Conservation (phyloP, 2,797 vertebrate species). For the Tangara arthus region DNA sequence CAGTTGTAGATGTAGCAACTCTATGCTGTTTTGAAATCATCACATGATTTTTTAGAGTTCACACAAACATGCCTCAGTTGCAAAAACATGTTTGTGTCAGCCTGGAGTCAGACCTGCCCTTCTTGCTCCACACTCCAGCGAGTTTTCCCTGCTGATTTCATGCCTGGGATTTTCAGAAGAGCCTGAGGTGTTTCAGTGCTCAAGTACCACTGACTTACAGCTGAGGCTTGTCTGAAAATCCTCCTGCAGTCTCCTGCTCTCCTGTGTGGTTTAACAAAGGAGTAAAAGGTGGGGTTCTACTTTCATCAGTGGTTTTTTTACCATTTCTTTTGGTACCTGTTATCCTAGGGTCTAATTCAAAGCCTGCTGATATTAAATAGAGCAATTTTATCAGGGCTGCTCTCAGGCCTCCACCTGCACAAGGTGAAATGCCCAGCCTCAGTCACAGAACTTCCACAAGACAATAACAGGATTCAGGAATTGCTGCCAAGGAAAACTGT, state of each 20-base stretch:
- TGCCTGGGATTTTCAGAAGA: background rate
- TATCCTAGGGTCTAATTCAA: background rate
- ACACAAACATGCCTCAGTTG: constrained; percentile 20
- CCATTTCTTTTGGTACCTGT: background rate
- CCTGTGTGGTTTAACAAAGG: background rate
- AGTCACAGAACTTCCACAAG: background rate
- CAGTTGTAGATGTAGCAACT: constrained; percentile 40
- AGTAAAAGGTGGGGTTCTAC: background rate
- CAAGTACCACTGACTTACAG: background rate
- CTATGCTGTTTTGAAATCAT: constrained; percentile 33
- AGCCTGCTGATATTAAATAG: background rate
- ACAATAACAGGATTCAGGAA: background rate
- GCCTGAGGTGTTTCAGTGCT: background rate
- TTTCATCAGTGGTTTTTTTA: background rate
- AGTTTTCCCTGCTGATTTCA: background rate
- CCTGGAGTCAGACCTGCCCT: constrained; percentile 16
- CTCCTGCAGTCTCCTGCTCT: background rate
- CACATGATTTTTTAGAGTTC: constrained; percentile 41
- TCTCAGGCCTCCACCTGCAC: background rate
- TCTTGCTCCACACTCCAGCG: background rate
- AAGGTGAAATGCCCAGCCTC: background rate
- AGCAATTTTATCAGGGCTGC: background rate
- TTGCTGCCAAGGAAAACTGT: constrained; percentile 20
- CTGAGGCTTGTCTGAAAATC: constrained; percentile 2
- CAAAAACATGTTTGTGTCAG: constrained; percentile 62